phyloP scores from a whole-genome alignment of 2,888 invertebrate genomes.

The Dolichomitus sp. region DNA sequence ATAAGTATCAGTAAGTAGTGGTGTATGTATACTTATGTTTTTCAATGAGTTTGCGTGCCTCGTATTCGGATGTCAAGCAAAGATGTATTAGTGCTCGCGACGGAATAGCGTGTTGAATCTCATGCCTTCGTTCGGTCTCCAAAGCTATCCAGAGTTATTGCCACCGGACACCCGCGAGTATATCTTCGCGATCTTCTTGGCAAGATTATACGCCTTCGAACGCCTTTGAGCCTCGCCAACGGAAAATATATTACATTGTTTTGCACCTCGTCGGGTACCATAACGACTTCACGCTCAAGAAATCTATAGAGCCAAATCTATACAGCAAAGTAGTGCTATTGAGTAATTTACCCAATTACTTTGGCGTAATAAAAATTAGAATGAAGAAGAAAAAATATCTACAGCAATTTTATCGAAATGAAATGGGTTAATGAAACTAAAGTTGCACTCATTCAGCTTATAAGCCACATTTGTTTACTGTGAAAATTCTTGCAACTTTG shows the following conservation, averaged over 20 bases:
- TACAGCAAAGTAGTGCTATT: background rate
- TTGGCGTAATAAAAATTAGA: background rate
- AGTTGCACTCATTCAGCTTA: background rate
- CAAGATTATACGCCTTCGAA: constrained; percentile 63
- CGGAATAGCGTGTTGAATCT: constrained; percentile 65
- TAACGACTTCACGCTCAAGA: constrained; percentile 13
- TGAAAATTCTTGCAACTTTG: background rate
- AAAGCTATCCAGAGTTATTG: constrained; percentile 77
- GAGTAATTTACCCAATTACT: background rate
- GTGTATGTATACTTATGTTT: constrained; percentile 1
- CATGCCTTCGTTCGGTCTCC: constrained; percentile 69
- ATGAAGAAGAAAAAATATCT: background rate
- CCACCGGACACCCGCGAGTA: constrained; percentile 63
- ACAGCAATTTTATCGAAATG: background rate
- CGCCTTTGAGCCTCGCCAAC: constrained; percentile 54
- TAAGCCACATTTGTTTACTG: background rate
- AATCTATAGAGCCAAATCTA: background rate
- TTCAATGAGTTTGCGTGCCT: constrained; percentile 10
- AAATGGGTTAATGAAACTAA: background rate
- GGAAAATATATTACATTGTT: constrained; percentile 43
- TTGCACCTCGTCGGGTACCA: constrained; percentile 44
- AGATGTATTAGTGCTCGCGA: constrained; percentile 21
- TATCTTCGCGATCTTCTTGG: constrained; percentile 63
- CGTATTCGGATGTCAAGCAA: constrained; percentile 19
- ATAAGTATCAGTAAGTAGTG: background rate